Evolutionary conservation across 1,140 invertebrate genomes (phyloP).

Genomic region (Saccostrea echinata): DNA sequence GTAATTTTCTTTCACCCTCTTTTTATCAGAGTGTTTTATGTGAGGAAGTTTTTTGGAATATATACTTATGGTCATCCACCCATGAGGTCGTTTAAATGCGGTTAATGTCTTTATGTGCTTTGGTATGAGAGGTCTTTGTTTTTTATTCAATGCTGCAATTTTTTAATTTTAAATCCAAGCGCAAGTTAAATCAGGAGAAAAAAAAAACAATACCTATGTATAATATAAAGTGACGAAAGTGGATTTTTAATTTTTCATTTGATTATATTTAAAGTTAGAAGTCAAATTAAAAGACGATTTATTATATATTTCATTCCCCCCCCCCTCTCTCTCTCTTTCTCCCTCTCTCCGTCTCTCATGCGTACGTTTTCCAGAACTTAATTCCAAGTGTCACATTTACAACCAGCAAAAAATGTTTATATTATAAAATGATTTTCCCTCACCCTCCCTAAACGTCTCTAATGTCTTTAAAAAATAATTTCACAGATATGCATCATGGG

Average conservation of each 20-base stretch:
- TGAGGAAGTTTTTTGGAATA: slow-evolving; percentile 30
- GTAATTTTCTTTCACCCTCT: neutral
- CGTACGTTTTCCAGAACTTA: no score
- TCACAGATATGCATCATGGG: slow-evolving; percentile 6
- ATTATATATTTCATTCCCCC: no score
- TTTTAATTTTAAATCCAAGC: neutral
- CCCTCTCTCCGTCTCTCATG: no score
- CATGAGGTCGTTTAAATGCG: slow-evolving; percentile 13
- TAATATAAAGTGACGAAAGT: no score
- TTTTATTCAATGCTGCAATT: neutral
- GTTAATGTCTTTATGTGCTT: slow-evolving; percentile 3
- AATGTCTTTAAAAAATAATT: neutral
- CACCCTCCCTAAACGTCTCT: neutral
- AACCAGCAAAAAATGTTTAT: no score
- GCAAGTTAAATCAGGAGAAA: neutral
- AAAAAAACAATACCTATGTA: no score
- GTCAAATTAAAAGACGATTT: no score
- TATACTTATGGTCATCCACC: slow-evolving; percentile 10
- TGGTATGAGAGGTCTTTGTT: neutral
- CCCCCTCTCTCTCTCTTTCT: no score
- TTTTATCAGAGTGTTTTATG: slow-evolving; percentile 4
- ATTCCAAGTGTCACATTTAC: no score
- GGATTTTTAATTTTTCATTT: no score
- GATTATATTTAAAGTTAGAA: no score
- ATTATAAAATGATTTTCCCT: no score